Evolutionary conservation across 2,888 invertebrate species (phyloP), one percentile per base, ranked within the genome.

Genomic region (Drosophila colorata): DNA sequence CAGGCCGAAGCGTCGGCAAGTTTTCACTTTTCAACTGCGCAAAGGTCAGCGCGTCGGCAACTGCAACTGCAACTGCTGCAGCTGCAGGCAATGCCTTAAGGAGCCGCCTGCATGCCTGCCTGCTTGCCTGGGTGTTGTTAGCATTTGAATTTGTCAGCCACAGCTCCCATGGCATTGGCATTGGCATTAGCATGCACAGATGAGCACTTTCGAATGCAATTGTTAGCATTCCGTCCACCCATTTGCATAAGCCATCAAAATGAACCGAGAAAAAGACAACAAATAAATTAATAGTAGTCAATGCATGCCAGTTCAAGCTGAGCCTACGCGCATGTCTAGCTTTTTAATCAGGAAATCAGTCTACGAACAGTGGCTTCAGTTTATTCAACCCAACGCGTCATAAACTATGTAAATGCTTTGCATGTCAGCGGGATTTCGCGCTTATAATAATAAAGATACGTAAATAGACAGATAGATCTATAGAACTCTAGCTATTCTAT

Each of bases 21-120:
- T 88, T 86, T 86, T 86, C 85, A 86, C 85, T 86, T 86, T 86
- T 88, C 84, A 83, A 64, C 68, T 55, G 69, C 51, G 46, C 64
- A 80, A 88, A 86, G 85, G 88, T 86, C 88, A 84, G 38, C 40
- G 48, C 66, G 41, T 23, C 51, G 16, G 47, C 60, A 51, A 20
- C 61, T 25, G 52, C 48, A 58, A 33, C 57, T 47, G 55, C 71
- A 65, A 52, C 40, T 31, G 40, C 40, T 14, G 16, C 65, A 67
- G 47, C 71, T 75, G 63, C 44, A 52, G 56, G 43, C 46, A 43
- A 33, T 33, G 73, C 69, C 56, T 52, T 44, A 69, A 80, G 78
- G 81, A 79, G 70, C 61, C 46, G 56, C 14, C 44, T 49, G 37
- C 57, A n/a, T n/a, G n/a, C n/a, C n/a, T 66, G 66, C n/a, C 16